Base-by-base conservation (phyloP, 2,888 invertebrate species). In the Sipunculus nudus region DNA sequence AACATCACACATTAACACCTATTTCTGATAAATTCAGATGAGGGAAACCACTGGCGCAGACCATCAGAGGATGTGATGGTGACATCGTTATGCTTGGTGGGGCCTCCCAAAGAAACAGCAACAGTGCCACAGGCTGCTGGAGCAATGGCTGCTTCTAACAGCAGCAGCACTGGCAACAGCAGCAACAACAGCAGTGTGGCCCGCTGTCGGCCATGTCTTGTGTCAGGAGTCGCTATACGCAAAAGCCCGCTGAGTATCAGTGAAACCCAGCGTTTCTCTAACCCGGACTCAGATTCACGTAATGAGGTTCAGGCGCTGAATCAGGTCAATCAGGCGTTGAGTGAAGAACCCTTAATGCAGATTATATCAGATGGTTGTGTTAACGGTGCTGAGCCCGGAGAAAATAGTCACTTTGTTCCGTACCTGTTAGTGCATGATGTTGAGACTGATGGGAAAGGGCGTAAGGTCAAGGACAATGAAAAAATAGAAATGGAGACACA, bases 281-380 rank as follows among this genome's bases (percentile, higher is more conserved):
- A 26, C 43, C 39, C 25, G 49, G 59, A 31, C 47, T 45, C 13
- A 65, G 71, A 40, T 71, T 68, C 73, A 43, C 35, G 21, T n/a
- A 56, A 45, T 26, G 77, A 79, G 57, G 89, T 92, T 8, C 89
- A 91, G 72, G 89, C 90, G 16, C 89, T 92, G 88, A 92, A 92
- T 79, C 90, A 90, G 77, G 89, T 91, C 59, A 91, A 91, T 76
- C 89, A 89, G 81, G 90, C 89, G 0, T 88, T 89, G 61, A 88
- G 86, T 75, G 73, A 76, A 26, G 79, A 78, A 39, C 78, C 80
- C 59, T 73, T 76, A 21, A 78, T 86, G 57, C 85, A 86, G 68
- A 86, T 86, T 65, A 86, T 86, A 83, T 85, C 86, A 60, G 84
- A 85, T 32, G 81, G 78, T 23, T 79, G n/a, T n/a, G n/a, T n/a